These are phyloP conservation scores for Ovis aries DNA, from an alignment of 2,113 vertebrate species.

Conservation along the genomic window DNA sequence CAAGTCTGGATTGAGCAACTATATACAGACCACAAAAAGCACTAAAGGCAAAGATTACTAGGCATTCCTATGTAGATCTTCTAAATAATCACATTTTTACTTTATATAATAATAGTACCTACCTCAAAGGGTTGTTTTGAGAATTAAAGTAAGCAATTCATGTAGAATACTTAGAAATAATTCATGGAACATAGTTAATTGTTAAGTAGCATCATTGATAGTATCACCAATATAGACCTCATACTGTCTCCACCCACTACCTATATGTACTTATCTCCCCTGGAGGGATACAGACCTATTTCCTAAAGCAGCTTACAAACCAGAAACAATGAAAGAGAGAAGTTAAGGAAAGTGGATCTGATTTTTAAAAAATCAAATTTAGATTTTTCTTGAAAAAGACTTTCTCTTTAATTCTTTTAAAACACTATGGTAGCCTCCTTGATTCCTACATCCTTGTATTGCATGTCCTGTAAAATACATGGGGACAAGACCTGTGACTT, in stretches of 20 bases:
- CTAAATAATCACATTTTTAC: neutral
- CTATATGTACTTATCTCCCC: neutral
- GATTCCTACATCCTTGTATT: neutral
- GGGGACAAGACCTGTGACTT: neutral
- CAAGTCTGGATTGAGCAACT: neutral
- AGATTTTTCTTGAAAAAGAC: neutral
- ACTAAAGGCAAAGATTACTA: neutral
- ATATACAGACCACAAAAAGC: neutral
- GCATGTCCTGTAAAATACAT: neutral
- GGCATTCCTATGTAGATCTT: neutral
- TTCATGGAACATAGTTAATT: neutral
- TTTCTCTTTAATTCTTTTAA: neutral
- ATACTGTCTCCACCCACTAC: neutral
- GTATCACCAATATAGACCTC: neutral
- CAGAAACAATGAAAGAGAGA: neutral
- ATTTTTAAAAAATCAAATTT: neutral
- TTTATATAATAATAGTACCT: neutral
- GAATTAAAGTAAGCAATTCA: neutral
- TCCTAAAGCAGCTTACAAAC: neutral
- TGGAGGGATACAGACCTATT: neutral
- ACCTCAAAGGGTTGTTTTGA: neutral
- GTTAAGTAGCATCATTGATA: neutral
- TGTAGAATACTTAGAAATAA: neutral
- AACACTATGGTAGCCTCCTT: neutral
- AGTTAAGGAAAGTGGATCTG: neutral